Evolutionary conservation across 2,113 vertebrate genomes (phyloP).

Genomic region (Aix galericulata): DNA sequence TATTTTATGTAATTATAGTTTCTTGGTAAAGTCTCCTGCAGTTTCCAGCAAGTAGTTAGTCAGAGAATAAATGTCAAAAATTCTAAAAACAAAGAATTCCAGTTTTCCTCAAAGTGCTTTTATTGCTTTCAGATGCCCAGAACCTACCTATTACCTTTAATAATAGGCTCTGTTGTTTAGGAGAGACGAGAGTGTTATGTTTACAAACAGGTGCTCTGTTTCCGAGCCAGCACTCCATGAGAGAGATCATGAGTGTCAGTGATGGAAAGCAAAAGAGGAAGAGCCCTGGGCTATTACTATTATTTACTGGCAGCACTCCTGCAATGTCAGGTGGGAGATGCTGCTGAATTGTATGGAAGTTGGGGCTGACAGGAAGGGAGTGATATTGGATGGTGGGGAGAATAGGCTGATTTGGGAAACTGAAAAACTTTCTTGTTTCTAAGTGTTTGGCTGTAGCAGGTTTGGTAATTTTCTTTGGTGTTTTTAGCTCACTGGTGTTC

Average conservation of each 20-base stretch:
- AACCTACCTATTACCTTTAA: background rate
- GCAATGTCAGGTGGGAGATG: too few relatives aligned
- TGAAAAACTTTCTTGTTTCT: background rate
- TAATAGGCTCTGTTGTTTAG: background rate
- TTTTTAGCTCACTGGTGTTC: background rate
- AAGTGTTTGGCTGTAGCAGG: background rate
- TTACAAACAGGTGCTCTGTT: background rate
- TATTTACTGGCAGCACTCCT: too few relatives aligned
- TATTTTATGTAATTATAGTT: background rate
- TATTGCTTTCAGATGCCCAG: background rate
- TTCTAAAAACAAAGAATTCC: fast-evolving
- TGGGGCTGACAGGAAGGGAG: too few relatives aligned
- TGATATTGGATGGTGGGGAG: too few relatives aligned
- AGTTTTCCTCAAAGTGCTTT: background rate
- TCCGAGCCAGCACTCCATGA: background rate
- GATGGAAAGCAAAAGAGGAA: background rate
- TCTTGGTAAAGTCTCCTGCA: background rate
- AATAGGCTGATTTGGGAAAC: too few relatives aligned
- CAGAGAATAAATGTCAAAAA: background rate
- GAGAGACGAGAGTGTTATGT: background rate
- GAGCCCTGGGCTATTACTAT: background rate
- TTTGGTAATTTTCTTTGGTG: background rate
- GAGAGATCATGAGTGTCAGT: background rate
- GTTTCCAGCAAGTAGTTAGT: background rate
- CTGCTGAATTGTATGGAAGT: too few relatives aligned